These are phyloP conservation scores for Neoaliturus tenellus DNA, from an alignment of 2,888 invertebrate species.

Conservation along the genomic window DNA sequence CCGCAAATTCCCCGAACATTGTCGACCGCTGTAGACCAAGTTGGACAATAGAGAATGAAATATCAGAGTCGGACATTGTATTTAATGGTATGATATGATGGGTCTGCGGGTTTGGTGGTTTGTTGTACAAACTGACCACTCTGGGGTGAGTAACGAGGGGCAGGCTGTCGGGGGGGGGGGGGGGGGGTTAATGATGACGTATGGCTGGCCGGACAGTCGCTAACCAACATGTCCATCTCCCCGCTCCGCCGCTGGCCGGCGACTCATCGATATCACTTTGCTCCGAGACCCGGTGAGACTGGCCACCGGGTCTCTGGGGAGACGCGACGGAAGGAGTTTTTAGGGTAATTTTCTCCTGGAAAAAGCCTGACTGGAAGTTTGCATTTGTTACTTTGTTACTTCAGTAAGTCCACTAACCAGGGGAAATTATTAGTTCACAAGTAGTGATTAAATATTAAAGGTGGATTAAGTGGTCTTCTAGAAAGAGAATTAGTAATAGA, in stretches of 20 bases:
- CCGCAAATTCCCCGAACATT: background rate
- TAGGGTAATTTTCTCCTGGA: too few relatives aligned
- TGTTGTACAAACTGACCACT: constrained; percentile 54
- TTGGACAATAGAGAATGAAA: constrained; percentile 20
- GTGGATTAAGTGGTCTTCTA: too few relatives aligned
- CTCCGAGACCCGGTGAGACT: background rate
- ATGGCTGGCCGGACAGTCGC: constrained; percentile 27
- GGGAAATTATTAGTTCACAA: too few relatives aligned
- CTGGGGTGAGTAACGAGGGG: constrained; percentile 48
- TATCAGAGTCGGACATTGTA: constrained; percentile 24
- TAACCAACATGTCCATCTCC: constrained; percentile 24
- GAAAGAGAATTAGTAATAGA: too few relatives aligned
- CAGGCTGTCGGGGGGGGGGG: background rate
- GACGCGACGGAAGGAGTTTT: too few relatives aligned
- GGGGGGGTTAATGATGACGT: constrained; percentile 49
- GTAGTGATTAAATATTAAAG: too few relatives aligned
- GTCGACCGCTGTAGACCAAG: background rate
- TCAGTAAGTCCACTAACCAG: too few relatives aligned
- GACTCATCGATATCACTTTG: constrained; percentile 35
- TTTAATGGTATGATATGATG: constrained; percentile 24
- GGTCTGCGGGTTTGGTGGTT: constrained; percentile 9
- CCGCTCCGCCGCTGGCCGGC: background rate
- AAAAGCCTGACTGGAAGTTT: too few relatives aligned
- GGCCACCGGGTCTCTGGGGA: background rate
- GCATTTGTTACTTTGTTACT: too few relatives aligned